Evolutionary conservation across 2,797 vertebrate genomes (phyloP).

Genomic region (Echeneis naucrates): DNA sequence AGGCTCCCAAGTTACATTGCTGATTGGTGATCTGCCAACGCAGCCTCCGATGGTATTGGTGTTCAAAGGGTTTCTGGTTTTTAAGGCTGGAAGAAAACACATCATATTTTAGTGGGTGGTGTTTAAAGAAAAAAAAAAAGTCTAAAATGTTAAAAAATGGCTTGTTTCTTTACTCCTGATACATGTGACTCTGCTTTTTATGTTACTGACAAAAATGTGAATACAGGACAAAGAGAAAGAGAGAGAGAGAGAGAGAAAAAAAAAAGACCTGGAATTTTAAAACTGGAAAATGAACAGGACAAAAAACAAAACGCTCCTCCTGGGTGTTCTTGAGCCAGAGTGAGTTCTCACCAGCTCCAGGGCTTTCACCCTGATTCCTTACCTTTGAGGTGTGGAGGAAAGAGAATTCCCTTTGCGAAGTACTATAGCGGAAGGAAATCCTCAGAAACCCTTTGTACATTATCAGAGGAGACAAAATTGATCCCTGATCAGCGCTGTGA

Average conservation of each 20-base stretch:
- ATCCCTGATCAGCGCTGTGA: conserved; percentile 62
- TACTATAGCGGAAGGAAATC: conserved; percentile 27
- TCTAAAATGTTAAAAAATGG: conserved; percentile 13
- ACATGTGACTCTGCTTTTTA: conserved; percentile 51
- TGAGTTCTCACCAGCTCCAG: conserved; percentile 38
- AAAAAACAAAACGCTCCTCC: conserved; percentile 6
- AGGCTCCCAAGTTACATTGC: conserved; percentile 63
- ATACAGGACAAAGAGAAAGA: conserved; percentile 32
- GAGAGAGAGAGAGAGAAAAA: too few species aligned
- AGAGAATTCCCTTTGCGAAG: conserved; percentile 14
- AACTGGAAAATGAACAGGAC: conserved; percentile 35
- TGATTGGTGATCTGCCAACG: conserved; percentile 61
- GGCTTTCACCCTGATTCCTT: conserved; percentile 23
- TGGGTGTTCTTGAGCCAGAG: conserved; percentile 12
- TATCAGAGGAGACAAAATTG: conserved; percentile 27
- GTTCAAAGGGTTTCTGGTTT: conserved; percentile 49
- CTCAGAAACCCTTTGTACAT: conserved; percentile 40
- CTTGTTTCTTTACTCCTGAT: conserved; percentile 40
- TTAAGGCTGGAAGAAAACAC: conserved; percentile 24
- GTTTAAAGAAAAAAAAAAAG: background rate
- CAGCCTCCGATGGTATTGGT: conserved; percentile 15
- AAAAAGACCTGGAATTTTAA: conserved; percentile 42
- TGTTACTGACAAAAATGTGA: conserved; percentile 52
- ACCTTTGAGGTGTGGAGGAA: conserved; percentile 20
- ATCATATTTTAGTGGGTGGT: conserved; percentile 11